Evolutionary conservation across 2,113 vertebrate genomes (phyloP).

Genomic region (Xenopus tropicalis): UCB_Xtro_10.0 CM004443.2:207872001-207872500

Average conservation of each 20-base stretch:
- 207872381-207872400: constrained; percentile 67
- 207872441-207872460: constrained; percentile 60
- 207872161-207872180: too few relatives aligned
- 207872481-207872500: constrained; percentile 63
- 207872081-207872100: too few relatives aligned
- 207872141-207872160: too few relatives aligned
- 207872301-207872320: constrained; percentile 52
- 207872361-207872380: constrained; percentile 73
- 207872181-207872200: too few relatives aligned
- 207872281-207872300: constrained; percentile 32
- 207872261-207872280: constrained; percentile 45
- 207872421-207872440: constrained; percentile 68
- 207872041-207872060: too few relatives aligned
- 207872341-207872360: constrained; percentile 68
- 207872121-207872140: too few relatives aligned
- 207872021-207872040: too few relatives aligned
- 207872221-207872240: neutral
- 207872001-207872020: too few relatives aligned
- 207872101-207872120: too few relatives aligned
- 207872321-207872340: constrained; percentile 72
- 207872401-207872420: constrained; percentile 67
- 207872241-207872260: constrained; percentile 42
- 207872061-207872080: too few relatives aligned
- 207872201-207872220: too few relatives aligned
- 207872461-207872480: constrained; percentile 56